Base-by-base conservation (phyloP, 2,797 vertebrate genomes). In the Kryptopterus vitreolus region DNA sequence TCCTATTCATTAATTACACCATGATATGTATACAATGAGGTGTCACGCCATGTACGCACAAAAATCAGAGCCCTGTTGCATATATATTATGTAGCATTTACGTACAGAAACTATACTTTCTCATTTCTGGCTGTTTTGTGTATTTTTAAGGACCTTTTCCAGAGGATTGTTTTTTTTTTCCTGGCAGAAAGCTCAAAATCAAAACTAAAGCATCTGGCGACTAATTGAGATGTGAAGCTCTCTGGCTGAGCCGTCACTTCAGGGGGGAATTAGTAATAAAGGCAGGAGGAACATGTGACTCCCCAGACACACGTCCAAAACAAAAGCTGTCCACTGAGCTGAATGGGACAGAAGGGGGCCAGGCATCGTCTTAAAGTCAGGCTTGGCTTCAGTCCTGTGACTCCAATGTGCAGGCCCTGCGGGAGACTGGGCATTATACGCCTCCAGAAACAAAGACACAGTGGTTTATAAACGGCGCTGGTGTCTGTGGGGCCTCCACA, bases 401-500 rank as follows among this genome's bases (percentile, higher is more conserved):
- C 77, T 77, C 74, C 38, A 35, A 53, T 31, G 58, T 70, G 22
- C 26, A 13, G 18, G 29, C 82, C 66, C 80, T 66, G 81, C n/a
- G 13, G 70, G 80, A 77, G 68, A 66, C 66, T 46, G 73, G 50
- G 72, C 46, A 78, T 83, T 31, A 84, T 77, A 77, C 72, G 43
- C 76, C 72, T 59, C 61, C 69, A 55, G 71, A 78, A 77, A 82
- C 78, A 85, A 84, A 84, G 82, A 81, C 57, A 43, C 81, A 73
- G 74, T 33, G 74, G 65, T 68, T 68, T 76, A 66, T 35, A 26
- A 38, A 22, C 33, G 59, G 75, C 73, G 52, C 68, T n/a, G 50
- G 11, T n/a, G 70, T 55, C 31, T 59, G 43, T 35, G 52, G 59
- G 89, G 89, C 86, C 88, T 83, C 75, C 77, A 50, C 86, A 85